Evolutionary conservation across 2,797 vertebrate species (phyloP).

Genomic region (Anabacerthia variegaticeps): DNA sequence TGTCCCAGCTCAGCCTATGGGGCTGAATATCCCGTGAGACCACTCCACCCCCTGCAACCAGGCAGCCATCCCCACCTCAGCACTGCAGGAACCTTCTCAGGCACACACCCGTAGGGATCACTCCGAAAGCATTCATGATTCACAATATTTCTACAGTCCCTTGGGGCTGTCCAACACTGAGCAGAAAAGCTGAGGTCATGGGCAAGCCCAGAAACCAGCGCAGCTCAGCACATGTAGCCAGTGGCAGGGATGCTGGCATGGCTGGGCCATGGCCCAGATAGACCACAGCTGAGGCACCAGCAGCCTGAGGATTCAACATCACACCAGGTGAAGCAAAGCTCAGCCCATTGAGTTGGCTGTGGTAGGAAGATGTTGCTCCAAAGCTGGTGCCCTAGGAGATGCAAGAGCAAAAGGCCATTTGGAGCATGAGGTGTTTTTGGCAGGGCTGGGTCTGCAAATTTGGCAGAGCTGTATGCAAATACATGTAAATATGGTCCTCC

Average conservation of each 20-base stretch:
- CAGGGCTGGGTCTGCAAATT: background rate
- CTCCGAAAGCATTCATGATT: conserved; percentile 34
- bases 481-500: background rate
- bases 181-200: conserved; percentile 22
- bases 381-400: background rate
- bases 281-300: background rate
- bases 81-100: background rate
- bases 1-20: background rate
- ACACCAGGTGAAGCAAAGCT: background rate
- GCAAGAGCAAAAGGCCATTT: background rate
- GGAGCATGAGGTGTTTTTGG: background rate
- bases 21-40: background rate
- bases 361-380: background rate
- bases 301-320: background rate
- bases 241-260: background rate
- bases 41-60: background rate
- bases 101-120: background rate
- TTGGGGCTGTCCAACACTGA: background rate
- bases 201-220: background rate
- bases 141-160: background rate
- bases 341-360: background rate
- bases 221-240: background rate
- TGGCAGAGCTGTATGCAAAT: background rate
- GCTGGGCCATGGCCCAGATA: rapidly evolving
- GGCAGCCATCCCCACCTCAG: background rate